Evolutionary conservation across 2,113 vertebrate species (phyloP), one percentile per base, ranked within the genome.

Genomic region (Aepyceros melampus): DNA sequence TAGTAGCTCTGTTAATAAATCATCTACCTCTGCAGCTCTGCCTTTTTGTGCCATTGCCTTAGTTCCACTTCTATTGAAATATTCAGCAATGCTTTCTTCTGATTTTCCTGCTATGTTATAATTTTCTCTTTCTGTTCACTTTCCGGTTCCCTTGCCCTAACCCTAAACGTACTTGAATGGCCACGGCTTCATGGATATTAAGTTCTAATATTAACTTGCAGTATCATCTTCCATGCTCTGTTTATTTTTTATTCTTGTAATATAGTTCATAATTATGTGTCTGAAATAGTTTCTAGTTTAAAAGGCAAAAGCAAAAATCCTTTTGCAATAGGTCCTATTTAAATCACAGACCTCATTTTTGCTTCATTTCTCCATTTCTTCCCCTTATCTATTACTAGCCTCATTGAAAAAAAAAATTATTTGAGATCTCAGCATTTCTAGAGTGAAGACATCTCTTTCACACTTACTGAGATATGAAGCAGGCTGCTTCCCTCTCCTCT

Each of bases 221-320:
- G 36, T 47, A 25, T 78, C 88, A 62, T 91, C 87, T 95, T 94
- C 78, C 71, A 74, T 74, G 89, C 93, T 97, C 89, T 94, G 40
- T 94, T 96, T 97, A 53, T 81, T 94, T 96, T 97, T 93, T 64
- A 94, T 93, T 96, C 93, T 89, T 93, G 29, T 60, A 89, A 92
- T 58, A 91, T 23, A 79, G 86, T 79, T 86, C 76, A 87, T 96
- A 96, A 95, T 92, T 97, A 82, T 79, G 51, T 36, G 55, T 51
- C 95, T 93, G 92, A 96, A 95, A 91, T 76, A 31, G 45, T 53
- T 87, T 85, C 43, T 74, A n/a, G 29, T 96, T 93, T 97, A 93
- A 97, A 97, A 95, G 74, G 31, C 60, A 97, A 91, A 96, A 85
- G 82, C 51, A 85, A 89, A 92, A 94, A 21, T 67, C 55, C 47